Percentiles rank a stretch among this genome's conserved stretches.
These are phyloP conservation scores for Misgurnus anguillicaudatus DNA, from an alignment of 2,113 vertebrate species.

Conservation along the genomic window DNA sequence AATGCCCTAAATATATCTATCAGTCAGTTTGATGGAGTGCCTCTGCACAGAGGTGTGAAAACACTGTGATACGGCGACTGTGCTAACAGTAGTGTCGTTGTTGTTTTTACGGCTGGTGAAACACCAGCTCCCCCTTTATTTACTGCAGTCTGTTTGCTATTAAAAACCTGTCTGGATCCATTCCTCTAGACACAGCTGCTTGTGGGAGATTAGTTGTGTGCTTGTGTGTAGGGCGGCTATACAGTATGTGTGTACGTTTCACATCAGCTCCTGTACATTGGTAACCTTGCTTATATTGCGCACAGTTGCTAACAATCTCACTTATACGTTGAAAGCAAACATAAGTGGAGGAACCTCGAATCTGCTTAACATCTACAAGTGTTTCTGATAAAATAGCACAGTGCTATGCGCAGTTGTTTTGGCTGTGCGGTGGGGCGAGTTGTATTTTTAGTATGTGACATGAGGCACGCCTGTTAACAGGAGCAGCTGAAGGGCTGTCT, in stretches of 20 bases:
- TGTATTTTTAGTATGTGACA: slow-evolving; percentile 75
- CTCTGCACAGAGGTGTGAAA: slow-evolving; percentile 27
- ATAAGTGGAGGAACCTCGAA: slow-evolving; percentile 6
- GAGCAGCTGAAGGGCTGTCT: slow-evolving; percentile 72
- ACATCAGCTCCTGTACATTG: slow-evolving; percentile 8
- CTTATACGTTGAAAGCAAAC: not conserved
- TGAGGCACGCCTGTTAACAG: slow-evolving; percentile 65
- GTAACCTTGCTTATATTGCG: not conserved
- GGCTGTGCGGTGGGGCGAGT: slow-evolving; percentile 49
- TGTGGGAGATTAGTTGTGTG: slow-evolving; percentile 56
- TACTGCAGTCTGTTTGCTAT: slow-evolving; percentile 62
- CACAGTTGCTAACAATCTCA: not conserved
- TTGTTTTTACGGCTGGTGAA: slow-evolving; percentile 46
- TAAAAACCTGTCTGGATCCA: slow-evolving; percentile 55
- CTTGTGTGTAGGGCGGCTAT: slow-evolving; percentile 4
- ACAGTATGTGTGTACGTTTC: not conserved
- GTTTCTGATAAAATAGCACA: slow-evolving; percentile 32
- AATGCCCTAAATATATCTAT: not conserved
- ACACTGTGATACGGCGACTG: slow-evolving; percentile 39
- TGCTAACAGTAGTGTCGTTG: slow-evolving; percentile 47
- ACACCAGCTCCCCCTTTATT: slow-evolving; percentile 53
- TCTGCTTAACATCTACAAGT: slow-evolving; percentile 39
- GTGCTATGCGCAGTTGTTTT: slow-evolving; percentile 59
- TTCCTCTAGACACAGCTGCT: slow-evolving; percentile 61
- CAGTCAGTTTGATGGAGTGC: slow-evolving; percentile 15